phyloP scores from a whole-genome alignment of 1,140 invertebrate species.

The Globodera rostochiensis region DNA sequence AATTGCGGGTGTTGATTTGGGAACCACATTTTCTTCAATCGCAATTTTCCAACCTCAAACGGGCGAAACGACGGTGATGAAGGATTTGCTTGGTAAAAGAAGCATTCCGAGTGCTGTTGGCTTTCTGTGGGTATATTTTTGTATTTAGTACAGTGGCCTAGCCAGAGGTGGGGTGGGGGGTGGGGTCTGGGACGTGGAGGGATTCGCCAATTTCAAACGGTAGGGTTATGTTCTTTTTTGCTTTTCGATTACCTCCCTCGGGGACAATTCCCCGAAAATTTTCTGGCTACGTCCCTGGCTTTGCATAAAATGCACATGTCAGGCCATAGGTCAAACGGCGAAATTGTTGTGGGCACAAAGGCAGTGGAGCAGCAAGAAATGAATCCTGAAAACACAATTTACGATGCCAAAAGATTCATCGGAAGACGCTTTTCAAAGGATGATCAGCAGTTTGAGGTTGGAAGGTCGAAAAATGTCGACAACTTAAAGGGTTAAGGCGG shows the following conservation, averaged over 20 bases:
- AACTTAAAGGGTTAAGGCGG: conserved; percentile 47
- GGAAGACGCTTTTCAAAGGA: conserved; percentile 63
- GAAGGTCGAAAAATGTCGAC: too few species aligned
- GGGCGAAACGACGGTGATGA: conserved; percentile 65
- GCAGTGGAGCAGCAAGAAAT: conserved; percentile 69
- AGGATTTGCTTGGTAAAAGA: conserved; percentile 54
- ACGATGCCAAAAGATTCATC: conserved; percentile 70
- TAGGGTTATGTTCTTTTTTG: too few species aligned
- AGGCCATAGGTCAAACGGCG: conserved; percentile 58
- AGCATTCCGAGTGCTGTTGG: conserved; percentile 61
- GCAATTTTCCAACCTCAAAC: conserved; percentile 68
- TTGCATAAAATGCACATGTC: not conserved
- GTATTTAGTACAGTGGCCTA: not conserved
- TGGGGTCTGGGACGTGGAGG: too few species aligned
- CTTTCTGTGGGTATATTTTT: conserved; percentile 56
- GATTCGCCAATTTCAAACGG: too few species aligned
- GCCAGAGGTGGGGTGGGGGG: too few species aligned
- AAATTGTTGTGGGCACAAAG: conserved; percentile 67
- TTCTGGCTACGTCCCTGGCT: too few species aligned
- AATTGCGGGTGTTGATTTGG: conserved; percentile 69
- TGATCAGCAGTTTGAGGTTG: conserved; percentile 64
- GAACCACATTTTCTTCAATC: conserved; percentile 69
- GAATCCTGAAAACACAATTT: conserved; percentile 69
- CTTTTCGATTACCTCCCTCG: too few species aligned
- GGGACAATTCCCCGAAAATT: too few species aligned